Percentiles rank a stretch among this genome's conserved stretches.
These are phyloP conservation scores for Channa maculata DNA, from an alignment of 2,113 vertebrate species.

Conservation along the genomic window DNA sequence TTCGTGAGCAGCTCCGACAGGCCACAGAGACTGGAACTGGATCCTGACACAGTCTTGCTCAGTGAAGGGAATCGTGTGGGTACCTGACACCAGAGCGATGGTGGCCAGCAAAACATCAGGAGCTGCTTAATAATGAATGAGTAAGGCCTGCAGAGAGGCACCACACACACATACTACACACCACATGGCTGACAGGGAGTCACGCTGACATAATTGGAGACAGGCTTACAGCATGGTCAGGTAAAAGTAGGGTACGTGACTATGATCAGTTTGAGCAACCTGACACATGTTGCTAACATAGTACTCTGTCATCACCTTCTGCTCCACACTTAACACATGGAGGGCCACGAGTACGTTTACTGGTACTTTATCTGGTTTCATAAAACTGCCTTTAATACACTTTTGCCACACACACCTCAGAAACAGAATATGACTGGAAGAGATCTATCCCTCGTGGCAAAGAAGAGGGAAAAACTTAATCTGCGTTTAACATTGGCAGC, in stretches of 20 bases:
- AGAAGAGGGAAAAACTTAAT: conserved; percentile 39
- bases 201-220: conserved; percentile 59
- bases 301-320: conserved; percentile 42
- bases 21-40: conserved; percentile 52
- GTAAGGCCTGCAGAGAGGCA: conserved; percentile 27
- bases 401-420: conserved; percentile 42
- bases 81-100: conserved; percentile 70
- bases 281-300: conserved; percentile 59
- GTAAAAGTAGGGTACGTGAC: conserved; percentile 57
- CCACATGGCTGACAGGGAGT: conserved; percentile 64
- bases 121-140: conserved; percentile 78
- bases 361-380: neutral
- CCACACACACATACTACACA: conserved; percentile 25
- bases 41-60: conserved; percentile 42
- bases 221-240: conserved; percentile 59
- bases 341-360: conserved; percentile 16
- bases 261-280: conserved; percentile 62
- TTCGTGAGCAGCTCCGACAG: conserved; percentile 22
- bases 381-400: conserved; percentile 2
- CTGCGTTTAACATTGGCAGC: neutral
- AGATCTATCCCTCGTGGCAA: conserved; percentile 31
- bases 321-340: conserved; percentile 19
- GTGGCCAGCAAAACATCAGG: conserved; percentile 56
- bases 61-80: conserved; percentile 44
- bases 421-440: conserved; percentile 15